Conservation (phyloP, 2,797 vertebrate genomes). For the Ctenopoma multispine region DNA sequence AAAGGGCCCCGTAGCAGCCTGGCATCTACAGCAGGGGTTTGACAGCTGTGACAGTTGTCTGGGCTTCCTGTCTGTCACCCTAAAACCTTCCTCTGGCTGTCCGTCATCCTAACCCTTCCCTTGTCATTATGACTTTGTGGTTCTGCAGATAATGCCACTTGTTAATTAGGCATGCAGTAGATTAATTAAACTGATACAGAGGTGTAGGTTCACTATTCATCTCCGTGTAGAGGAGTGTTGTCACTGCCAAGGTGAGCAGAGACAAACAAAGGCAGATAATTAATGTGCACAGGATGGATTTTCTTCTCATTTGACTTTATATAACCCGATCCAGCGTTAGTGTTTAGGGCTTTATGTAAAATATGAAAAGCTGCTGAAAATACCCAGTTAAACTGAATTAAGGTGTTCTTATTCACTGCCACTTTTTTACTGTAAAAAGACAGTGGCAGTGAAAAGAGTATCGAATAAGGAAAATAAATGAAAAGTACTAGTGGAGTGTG, state of each 20-base stretch:
- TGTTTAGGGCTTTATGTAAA: slow-evolving; percentile 8
- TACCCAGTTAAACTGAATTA: slow-evolving; percentile 17
- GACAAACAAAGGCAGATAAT: slow-evolving; percentile 60
- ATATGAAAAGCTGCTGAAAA: slow-evolving; percentile 17
- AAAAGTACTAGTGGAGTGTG: slow-evolving; percentile 26
- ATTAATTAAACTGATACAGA: slow-evolving; percentile 79
- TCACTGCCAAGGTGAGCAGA: slow-evolving; percentile 75
- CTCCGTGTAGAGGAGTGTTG: slow-evolving; percentile 37
- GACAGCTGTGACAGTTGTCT: slow-evolving; percentile 56
- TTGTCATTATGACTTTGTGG: slow-evolving; percentile 45
- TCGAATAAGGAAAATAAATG: slow-evolving; percentile 18
- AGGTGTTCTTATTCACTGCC: neutral
- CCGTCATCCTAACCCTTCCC: slow-evolving; percentile 55
- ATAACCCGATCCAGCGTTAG: slow-evolving; percentile 23
- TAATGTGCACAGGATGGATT: slow-evolving; percentile 41
- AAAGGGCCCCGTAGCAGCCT: slow-evolving; percentile 22
- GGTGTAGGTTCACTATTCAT: slow-evolving; percentile 54
- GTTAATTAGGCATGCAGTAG: slow-evolving; percentile 82
- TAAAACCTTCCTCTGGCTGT: slow-evolving; percentile 42
- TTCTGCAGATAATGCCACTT: slow-evolving; percentile 65
- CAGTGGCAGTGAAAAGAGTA: slow-evolving; percentile 18
- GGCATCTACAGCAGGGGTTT: slow-evolving; percentile 46
- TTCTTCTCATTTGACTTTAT: slow-evolving; percentile 29
- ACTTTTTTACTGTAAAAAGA: slow-evolving; percentile 5
- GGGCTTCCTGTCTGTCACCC: slow-evolving; percentile 58